Evolutionary conservation across 2,797 vertebrate species (phyloP).

Genomic region (Spinus olivaceus): DNA sequence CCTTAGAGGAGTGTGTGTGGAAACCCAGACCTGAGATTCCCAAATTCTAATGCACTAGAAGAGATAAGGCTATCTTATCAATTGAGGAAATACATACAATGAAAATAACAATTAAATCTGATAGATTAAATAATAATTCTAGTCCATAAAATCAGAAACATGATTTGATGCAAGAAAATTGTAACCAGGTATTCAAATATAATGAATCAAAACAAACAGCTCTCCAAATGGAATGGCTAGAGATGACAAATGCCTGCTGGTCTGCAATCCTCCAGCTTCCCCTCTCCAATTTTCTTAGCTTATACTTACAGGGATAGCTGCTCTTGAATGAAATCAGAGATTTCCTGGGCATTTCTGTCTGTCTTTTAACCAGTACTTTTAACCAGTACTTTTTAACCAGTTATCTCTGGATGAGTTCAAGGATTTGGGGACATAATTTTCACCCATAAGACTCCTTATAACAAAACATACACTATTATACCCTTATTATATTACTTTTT

Average conservation of each 20-base stretch:
- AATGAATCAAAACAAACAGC: background rate
- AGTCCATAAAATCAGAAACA: background rate
- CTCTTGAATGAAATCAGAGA: background rate
- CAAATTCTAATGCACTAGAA: background rate
- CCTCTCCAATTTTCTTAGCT: background rate
- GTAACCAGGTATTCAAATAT: background rate
- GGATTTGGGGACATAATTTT: background rate
- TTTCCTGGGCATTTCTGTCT: background rate
- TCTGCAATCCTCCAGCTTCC: background rate
- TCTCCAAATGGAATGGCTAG: background rate
- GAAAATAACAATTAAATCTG: background rate
- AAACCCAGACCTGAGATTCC: background rate
- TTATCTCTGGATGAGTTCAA: background rate
- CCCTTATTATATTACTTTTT: background rate
- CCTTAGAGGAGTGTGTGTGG: background rate
- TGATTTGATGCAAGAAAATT: background rate
- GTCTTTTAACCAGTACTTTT: background rate
- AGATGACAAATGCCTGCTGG: background rate
- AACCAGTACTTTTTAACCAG: background rate
- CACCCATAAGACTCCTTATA: background rate
- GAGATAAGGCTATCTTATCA: background rate
- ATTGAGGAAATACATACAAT: background rate
- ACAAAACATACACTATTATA: background rate
- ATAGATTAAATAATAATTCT: background rate
- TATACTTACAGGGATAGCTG: background rate